Conservation (phyloP, 2,113 vertebrate genomes). For the Ondatra zibethicus region DNA sequence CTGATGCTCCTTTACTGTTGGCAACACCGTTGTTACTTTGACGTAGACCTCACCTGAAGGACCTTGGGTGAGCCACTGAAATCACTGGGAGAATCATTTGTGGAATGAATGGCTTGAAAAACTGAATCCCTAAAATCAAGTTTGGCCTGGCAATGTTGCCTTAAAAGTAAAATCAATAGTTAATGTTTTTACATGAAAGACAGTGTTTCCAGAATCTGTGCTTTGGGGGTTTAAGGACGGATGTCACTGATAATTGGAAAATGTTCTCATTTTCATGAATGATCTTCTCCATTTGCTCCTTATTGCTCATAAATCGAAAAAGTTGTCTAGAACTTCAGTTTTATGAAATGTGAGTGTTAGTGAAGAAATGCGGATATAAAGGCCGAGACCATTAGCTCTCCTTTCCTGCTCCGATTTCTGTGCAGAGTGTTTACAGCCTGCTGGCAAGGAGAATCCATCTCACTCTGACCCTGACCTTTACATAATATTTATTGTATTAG, state of each 20-base stretch:
- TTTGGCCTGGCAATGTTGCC: conserved; percentile 56
- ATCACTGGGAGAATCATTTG: background rate
- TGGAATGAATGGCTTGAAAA: background rate
- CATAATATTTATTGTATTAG: conserved; percentile 61
- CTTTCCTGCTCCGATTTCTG: conserved; percentile 61
- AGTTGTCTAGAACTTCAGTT: conserved; percentile 79
- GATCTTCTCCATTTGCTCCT: conserved; percentile 80
- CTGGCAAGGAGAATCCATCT: conserved; percentile 71
- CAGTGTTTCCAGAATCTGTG: conserved; percentile 67
- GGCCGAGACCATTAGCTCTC: conserved; percentile 69
- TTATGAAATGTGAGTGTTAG: conserved; percentile 73
- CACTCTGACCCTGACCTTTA: conserved; percentile 78
- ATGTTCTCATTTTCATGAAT: conserved; percentile 84
- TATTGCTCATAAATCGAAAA: conserved; percentile 83
- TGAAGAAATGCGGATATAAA: conserved; percentile 65
- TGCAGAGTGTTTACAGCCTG: conserved; percentile 70
- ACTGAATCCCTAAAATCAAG: background rate
- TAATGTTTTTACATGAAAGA: conserved; percentile 66
- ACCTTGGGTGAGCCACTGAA: background rate
- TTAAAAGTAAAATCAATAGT: conserved; percentile 80
- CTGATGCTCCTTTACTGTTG: background rate
- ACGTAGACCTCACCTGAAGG: background rate
- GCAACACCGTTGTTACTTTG: background rate
- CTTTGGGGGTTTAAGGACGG: conserved; percentile 72
- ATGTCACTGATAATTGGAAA: conserved; percentile 81